phyloP scores from a whole-genome alignment of 2,113 vertebrate genomes.

The Dromaius novaehollandiae region DNA sequence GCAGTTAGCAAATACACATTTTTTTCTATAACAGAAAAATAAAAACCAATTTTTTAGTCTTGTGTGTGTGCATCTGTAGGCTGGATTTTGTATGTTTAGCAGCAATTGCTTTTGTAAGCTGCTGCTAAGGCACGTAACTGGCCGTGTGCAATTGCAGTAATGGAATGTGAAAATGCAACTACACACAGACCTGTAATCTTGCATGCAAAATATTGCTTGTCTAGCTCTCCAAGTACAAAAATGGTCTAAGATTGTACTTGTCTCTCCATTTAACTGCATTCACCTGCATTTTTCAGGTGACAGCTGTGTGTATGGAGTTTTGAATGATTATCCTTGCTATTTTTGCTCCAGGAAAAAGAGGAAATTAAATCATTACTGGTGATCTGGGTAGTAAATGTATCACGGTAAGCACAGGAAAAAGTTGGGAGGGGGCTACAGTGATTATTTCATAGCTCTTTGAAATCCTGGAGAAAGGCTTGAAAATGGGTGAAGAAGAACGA shows the following conservation, averaged over 20 bases:
- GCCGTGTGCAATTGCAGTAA: constrained; percentile 63
- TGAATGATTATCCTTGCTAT: constrained; percentile 10
- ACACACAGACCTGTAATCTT: constrained; percentile 45
- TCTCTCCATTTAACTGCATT: constrained; percentile 14
- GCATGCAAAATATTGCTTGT: constrained; percentile 49
- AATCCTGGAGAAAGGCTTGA: neutral
- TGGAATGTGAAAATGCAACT: constrained; percentile 61
- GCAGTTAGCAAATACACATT: constrained; percentile 17
- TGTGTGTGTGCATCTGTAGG: constrained; percentile 21
- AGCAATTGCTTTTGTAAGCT: constrained; percentile 63
- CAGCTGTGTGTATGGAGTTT: constrained; percentile 4
- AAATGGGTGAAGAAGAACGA: neutral
- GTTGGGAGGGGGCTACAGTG: neutral
- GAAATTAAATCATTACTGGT: constrained; percentile 20
- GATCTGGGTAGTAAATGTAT: neutral
- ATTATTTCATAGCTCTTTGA: neutral
- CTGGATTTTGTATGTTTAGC: constrained; percentile 64
- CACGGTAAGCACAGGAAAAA: neutral
- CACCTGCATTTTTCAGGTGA: constrained; percentile 32
- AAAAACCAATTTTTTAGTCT: constrained; percentile 35
- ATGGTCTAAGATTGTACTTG: neutral
- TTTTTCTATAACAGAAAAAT: constrained; percentile 59
- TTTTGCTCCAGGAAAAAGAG: constrained; percentile 20
- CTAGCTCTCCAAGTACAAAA: constrained; percentile 48
- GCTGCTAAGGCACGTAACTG: constrained; percentile 61